phyloP scores from a whole-genome alignment of 2,888 invertebrate genomes.

The Athripsodes cinereus region DNA sequence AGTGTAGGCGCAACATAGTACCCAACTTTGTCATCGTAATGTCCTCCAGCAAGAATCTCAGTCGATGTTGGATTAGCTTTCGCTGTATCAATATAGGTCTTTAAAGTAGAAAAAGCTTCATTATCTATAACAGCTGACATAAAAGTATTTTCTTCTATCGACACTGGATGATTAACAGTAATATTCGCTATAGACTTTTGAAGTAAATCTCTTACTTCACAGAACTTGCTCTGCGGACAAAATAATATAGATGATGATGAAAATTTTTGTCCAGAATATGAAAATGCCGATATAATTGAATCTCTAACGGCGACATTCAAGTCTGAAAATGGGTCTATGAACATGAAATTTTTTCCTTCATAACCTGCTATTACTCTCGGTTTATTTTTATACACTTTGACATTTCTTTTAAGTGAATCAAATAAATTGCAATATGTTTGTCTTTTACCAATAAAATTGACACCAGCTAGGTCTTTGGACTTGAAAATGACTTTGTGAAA shows the following conservation, averaged over 20 bases:
- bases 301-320: slow-evolving; percentile 70
- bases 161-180: slow-evolving; percentile 83
- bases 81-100: slow-evolving; percentile 83
- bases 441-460: slow-evolving; percentile 98
- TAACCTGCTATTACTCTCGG: slow-evolving; percentile 94
- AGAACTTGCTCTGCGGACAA: slow-evolving; percentile 84
- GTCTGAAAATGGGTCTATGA: slow-evolving; percentile 89
- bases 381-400: slow-evolving; percentile 78
- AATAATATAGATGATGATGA: slow-evolving; percentile 91
- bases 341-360: slow-evolving; percentile 99
- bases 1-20: slow-evolving; percentile 95
- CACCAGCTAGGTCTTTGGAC: slow-evolving; percentile 80
- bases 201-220: slow-evolving; percentile 64
- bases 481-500: slow-evolving; percentile 55
- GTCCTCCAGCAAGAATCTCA: slow-evolving; percentile 82
- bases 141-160: slow-evolving; percentile 63
- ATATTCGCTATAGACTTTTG: slow-evolving; percentile 61
- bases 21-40: slow-evolving; percentile 74
- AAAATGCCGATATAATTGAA: slow-evolving; percentile 89
- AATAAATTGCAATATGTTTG: slow-evolving; percentile 90
- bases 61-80: slow-evolving; percentile 59
- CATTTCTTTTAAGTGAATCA: slow-evolving; percentile 86
- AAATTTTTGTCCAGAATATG: slow-evolving; percentile 97
- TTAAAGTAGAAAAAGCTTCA: slow-evolving; percentile 84
- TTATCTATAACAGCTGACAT: slow-evolving; percentile 96